Percentiles rank a stretch among this genome's conserved stretches.
phyloP scores from a whole-genome alignment of 2,797 vertebrate species.

The Lagorchestes hirsutus region DNA sequence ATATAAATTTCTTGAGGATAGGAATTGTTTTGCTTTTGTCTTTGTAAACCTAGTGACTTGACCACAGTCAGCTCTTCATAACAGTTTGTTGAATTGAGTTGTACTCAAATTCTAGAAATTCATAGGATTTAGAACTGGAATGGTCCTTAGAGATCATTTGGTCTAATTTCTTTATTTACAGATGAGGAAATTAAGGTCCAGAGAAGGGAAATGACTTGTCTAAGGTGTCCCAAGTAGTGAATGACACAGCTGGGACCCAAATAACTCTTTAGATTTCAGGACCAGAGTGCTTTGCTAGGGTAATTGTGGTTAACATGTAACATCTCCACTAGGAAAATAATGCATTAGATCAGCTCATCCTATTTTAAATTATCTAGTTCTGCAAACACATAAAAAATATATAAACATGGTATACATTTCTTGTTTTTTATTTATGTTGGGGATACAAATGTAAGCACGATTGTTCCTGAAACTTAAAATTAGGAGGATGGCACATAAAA shows the following conservation, averaged over 20 bases:
- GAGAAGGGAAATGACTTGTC: background rate
- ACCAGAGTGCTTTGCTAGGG: background rate
- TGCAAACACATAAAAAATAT: constrained; percentile 65
- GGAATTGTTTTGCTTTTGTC: background rate
- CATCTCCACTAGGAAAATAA: background rate
- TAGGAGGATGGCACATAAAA: background rate
- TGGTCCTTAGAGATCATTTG: background rate
- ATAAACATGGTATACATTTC: constrained; percentile 67
- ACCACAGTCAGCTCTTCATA: background rate
- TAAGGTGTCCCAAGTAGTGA: background rate
- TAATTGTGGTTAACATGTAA: background rate
- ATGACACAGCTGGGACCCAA: background rate
- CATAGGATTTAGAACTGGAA: background rate
- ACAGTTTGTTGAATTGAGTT: background rate
- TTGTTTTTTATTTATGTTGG: constrained; percentile 5
- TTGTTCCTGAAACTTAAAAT: background rate
- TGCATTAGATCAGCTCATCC: background rate
- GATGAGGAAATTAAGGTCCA: background rate
- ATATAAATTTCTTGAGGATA: background rate
- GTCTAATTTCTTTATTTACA: background rate
- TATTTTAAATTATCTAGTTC: constrained; percentile 35
- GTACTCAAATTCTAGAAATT: background rate
- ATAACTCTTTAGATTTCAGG: background rate
- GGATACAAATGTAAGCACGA: constrained; percentile 38
- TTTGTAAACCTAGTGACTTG: background rate